These are phyloP conservation scores for Myrmophylax atrothorax DNA, from an alignment of 2,113 vertebrate genomes.

Conservation along the genomic window DNA sequence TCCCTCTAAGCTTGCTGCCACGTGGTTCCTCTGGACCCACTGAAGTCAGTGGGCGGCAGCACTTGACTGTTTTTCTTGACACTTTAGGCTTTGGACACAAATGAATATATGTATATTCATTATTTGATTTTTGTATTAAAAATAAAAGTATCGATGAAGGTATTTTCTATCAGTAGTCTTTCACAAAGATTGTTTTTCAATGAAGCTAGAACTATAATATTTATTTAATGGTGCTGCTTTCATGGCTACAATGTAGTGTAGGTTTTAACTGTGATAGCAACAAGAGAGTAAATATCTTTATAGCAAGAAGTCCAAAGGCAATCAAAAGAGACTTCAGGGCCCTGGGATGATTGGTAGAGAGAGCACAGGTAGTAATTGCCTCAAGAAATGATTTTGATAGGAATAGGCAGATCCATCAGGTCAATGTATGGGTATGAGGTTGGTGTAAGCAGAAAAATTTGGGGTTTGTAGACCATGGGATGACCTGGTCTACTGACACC, in stretches of 20 bases:
- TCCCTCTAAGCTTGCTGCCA: too few relatives aligned
- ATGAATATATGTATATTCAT: background rate
- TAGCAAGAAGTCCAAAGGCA: background rate
- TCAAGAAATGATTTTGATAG: background rate
- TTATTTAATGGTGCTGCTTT: background rate
- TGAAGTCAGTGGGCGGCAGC: too few relatives aligned
- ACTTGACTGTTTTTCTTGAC: background rate
- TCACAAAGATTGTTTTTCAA: background rate
- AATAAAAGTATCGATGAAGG: background rate
- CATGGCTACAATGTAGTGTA: background rate
- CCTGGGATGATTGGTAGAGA: background rate
- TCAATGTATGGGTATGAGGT: background rate
- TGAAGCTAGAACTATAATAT: background rate
- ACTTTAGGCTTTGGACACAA: background rate
- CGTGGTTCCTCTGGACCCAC: too few relatives aligned
- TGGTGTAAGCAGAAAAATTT: background rate
- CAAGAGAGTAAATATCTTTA: background rate
- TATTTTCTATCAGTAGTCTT: background rate
- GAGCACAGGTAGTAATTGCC: background rate
- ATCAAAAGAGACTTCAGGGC: background rate
- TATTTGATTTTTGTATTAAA: background rate
- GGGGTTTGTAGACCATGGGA: background rate
- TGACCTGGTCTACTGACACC: background rate
- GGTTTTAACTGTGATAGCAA: background rate
- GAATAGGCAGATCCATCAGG: background rate